Evolutionary conservation across 1,140 invertebrate genomes (phyloP).

Genomic region (Zaprionus kolodkinae): DNA sequence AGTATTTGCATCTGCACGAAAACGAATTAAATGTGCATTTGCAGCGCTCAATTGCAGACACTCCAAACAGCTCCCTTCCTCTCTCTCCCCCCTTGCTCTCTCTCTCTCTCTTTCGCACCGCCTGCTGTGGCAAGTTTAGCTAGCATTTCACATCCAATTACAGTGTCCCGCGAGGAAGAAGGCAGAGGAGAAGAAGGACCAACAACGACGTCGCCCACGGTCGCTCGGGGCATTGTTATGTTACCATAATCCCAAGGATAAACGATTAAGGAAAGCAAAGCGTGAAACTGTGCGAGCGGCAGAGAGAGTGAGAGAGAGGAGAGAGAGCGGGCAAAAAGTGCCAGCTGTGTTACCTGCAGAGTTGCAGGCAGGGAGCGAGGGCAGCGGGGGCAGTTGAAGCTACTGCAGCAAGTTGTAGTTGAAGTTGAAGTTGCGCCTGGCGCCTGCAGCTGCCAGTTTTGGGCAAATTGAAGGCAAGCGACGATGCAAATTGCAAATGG

Average conservation of each 20-base stretch:
- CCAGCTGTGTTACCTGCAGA: slow-evolving; percentile 32
- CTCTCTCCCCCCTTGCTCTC: not conserved
- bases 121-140: slow-evolving; percentile 42
- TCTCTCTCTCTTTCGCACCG: not conserved
- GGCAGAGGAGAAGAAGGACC: slow-evolving; percentile 39
- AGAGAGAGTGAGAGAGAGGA: no score
- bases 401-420: slow-evolving; percentile 24
- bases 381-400: not conserved
- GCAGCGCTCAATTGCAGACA: slow-evolving; percentile 59
- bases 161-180: slow-evolving; percentile 33
- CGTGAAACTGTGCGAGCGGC: slow-evolving; percentile 55
- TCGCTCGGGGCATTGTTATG: slow-evolving; percentile 74
- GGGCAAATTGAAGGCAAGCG: slow-evolving; percentile 53
- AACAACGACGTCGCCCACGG: slow-evolving; percentile 34
- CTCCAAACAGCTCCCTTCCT: slow-evolving; percentile 10
- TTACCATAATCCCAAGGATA: slow-evolving; percentile 60
- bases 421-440: slow-evolving; percentile 61
- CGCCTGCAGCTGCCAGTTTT: slow-evolving; percentile 56
- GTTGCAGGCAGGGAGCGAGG: slow-evolving; percentile 6
- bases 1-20: slow-evolving; percentile 52
- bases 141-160: slow-evolving; percentile 67
- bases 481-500: slow-evolving; percentile 67
- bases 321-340: slow-evolving; percentile 19
- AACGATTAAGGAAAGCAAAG: slow-evolving; percentile 75
- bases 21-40: slow-evolving; percentile 81